Conservation (phyloP, 2,113 vertebrate genomes). For the Galemys pyrenaicus region DNA sequence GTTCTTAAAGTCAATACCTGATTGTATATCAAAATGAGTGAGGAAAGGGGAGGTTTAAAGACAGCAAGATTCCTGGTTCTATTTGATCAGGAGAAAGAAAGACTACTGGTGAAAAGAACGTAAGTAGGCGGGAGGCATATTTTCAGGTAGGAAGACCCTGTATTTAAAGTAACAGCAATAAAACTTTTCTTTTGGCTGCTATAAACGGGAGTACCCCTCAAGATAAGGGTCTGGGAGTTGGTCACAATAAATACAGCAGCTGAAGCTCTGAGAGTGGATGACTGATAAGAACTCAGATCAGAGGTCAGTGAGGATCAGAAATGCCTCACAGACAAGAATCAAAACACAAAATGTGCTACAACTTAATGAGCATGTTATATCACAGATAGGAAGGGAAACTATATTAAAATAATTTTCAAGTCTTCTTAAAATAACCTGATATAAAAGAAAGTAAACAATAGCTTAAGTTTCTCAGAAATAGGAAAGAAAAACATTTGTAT, state of each 20-base stretch:
- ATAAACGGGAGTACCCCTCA: not conserved
- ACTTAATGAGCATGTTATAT: not conserved
- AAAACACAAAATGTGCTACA: not conserved
- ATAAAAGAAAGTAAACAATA: not conserved
- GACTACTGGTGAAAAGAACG: not conserved
- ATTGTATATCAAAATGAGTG: not conserved
- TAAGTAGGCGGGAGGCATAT: not conserved
- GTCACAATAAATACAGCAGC: not conserved
- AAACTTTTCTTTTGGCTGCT: not conserved
- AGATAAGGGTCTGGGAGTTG: not conserved
- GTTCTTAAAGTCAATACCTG: not conserved
- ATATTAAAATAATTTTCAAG: not conserved
- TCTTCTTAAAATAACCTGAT: not conserved
- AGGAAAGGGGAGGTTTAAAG: not conserved
- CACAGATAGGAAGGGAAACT: not conserved
- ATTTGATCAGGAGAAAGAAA: not conserved
- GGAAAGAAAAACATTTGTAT: not conserved
- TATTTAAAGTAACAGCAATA: not conserved
- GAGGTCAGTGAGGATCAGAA: not conserved
- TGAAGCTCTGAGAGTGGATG: not conserved
- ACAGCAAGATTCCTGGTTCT: not conserved
- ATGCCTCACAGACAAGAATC: not conserved
- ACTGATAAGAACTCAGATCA: not conserved
- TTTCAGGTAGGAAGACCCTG: not conserved
- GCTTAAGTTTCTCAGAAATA: not conserved